phyloP scores from a whole-genome alignment of 2,113 vertebrate genomes.

The Syngnathoides biaculeatus region DNA sequence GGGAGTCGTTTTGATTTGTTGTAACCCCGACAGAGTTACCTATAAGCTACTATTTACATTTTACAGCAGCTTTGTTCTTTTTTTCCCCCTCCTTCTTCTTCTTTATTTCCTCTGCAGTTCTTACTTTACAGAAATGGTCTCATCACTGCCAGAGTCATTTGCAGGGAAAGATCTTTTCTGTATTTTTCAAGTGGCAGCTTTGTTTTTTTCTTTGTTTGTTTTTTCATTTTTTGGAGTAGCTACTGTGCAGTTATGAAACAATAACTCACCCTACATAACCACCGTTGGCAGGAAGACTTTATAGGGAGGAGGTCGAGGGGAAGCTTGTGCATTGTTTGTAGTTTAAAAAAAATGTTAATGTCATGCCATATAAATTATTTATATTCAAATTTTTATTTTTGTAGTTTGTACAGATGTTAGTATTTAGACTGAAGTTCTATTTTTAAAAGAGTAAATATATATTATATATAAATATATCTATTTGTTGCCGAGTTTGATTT shows the following conservation, averaged over 20 bases:
- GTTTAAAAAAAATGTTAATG: conserved; percentile 75
- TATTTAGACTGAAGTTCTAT: conserved; percentile 87
- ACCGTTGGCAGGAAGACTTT: conserved; percentile 49
- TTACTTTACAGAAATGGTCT: conserved; percentile 69
- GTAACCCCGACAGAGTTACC: background rate
- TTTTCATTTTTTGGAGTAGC: conserved; percentile 58
- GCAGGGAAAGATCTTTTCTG: conserved; percentile 68
- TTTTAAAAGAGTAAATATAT: conserved; percentile 96
- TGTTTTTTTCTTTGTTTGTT: conserved; percentile 53
- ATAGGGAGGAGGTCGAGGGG: conserved; percentile 35
- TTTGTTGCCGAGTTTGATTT: conserved; percentile 70
- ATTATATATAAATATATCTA: conserved; percentile 87
- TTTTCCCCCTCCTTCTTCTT: no score
- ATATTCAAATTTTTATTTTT: conserved; percentile 93
- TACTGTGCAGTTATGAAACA: conserved; percentile 63
- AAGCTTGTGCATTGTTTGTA: conserved; percentile 71
- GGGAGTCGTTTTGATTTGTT: conserved; percentile 45
- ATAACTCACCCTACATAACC: conserved; percentile 33
- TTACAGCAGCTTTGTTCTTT: conserved; percentile 1
- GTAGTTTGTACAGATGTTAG: conserved; percentile 91
- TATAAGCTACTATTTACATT: conserved; percentile 14
- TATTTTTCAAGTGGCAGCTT: conserved; percentile 70
- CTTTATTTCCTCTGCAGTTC: conserved; percentile 31
- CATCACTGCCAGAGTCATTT: conserved; percentile 76
- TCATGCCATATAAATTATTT: conserved; percentile 92